Conservation (phyloP, 2,797 vertebrate species). For the Rhynchonycteris naso region DNA sequence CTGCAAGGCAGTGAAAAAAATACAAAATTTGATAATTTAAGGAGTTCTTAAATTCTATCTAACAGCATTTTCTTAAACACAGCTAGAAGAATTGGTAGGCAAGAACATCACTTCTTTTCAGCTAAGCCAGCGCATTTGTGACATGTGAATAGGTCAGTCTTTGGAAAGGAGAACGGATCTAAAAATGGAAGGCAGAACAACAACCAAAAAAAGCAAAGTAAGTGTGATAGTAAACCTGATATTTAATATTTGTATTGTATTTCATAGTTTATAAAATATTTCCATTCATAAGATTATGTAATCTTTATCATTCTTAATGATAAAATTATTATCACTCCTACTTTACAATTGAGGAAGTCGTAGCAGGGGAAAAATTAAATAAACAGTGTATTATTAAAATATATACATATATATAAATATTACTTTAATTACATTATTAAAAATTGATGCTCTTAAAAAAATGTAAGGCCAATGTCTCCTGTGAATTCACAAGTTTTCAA, state of each 20-base stretch:
- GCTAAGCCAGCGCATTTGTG: neutral
- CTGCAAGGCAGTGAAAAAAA: neutral
- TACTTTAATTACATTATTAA: neutral
- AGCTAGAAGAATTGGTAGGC: neutral
- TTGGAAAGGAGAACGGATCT: neutral
- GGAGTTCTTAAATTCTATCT: neutral
- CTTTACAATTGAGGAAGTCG: neutral
- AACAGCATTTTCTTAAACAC: neutral
- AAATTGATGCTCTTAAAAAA: neutral
- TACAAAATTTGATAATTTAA: slow-evolving; percentile 51
- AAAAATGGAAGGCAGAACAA: neutral
- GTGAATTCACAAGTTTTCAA: neutral
- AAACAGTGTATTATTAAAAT: neutral
- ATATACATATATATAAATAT: neutral
- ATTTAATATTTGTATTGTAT: neutral
- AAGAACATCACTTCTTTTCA: neutral
- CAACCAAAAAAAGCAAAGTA: neutral
- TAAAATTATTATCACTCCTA: neutral
- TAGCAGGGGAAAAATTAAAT: neutral
- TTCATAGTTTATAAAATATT: neutral
- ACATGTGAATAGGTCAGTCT: neutral
- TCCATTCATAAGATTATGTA: neutral
- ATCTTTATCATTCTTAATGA: neutral
- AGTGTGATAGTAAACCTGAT: neutral
- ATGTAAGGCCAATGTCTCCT: neutral